These are phyloP conservation scores for Microtus richardsoni DNA, from an alignment of 2,113 vertebrate species.

Conservation along the genomic window DNA sequence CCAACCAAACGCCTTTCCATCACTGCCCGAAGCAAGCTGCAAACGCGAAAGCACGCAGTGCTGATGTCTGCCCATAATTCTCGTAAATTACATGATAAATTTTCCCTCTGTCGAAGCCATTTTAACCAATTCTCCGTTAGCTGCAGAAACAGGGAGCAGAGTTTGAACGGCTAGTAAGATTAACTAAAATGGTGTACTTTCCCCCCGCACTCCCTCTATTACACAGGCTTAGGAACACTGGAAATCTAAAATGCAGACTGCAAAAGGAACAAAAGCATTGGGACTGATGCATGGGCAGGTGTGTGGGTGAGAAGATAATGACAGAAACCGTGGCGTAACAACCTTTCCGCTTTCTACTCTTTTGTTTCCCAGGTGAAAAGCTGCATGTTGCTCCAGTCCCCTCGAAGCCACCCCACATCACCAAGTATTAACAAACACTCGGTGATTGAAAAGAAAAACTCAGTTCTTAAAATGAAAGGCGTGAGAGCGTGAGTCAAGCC, in stretches of 20 bases:
- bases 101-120: slow-evolving; percentile 66
- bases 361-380: slow-evolving; percentile 57
- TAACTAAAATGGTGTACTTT: slow-evolving; percentile 66
- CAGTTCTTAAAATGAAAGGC: slow-evolving; percentile 56
- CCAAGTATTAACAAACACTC: slow-evolving; percentile 36
- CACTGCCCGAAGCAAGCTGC: slow-evolving; percentile 23
- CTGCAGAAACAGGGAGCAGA: slow-evolving; percentile 51
- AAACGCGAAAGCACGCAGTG: slow-evolving; percentile 66
- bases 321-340: slow-evolving; percentile 20
- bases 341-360: slow-evolving; percentile 32
- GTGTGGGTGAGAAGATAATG: neutral
- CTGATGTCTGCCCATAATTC: slow-evolving; percentile 65
- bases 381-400: neutral
- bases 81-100: slow-evolving; percentile 74
- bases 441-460: slow-evolving; percentile 52
- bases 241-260: slow-evolving; percentile 52
- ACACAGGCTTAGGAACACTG: slow-evolving; percentile 50
- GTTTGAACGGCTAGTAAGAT: slow-evolving; percentile 59
- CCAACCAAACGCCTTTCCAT: slow-evolving; percentile 65
- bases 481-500: slow-evolving; percentile 34
- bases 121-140: slow-evolving; percentile 74
- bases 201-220: neutral
- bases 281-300: neutral
- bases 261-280: slow-evolving; percentile 44
- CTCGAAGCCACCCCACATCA: neutral